phyloP scores from a whole-genome alignment of 2,797 vertebrate species.

The Acipenser transmontanus region DNA sequence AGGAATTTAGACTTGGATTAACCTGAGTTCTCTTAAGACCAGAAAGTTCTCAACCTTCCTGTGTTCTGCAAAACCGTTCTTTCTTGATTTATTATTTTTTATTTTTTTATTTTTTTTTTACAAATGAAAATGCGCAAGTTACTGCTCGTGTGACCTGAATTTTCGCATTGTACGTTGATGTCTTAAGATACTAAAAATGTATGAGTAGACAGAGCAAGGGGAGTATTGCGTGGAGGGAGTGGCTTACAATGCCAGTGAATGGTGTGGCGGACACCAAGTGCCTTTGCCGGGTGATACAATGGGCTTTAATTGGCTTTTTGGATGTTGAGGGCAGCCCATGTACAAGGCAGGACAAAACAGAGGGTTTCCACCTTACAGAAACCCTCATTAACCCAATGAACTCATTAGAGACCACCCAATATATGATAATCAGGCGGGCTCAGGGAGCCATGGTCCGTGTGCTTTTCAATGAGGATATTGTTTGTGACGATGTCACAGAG shows the following conservation, averaged over 20 bases:
- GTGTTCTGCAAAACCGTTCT: no score
- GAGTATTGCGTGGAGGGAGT: slow-evolving; percentile 27
- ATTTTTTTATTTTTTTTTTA: background rate
- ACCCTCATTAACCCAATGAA: slow-evolving; percentile 12
- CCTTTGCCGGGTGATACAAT: slow-evolving; percentile 27
- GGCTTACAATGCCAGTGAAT: slow-evolving; percentile 27
- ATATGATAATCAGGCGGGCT: slow-evolving; percentile 10
- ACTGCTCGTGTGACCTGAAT: slow-evolving; percentile 23
- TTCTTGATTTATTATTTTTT: no score
- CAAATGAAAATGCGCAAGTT: background rate
- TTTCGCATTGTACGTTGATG: slow-evolving; percentile 35
- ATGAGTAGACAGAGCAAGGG: slow-evolving; percentile 33
- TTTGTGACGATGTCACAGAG: background rate
- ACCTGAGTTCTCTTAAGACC: no score
- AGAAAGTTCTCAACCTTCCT: no score
- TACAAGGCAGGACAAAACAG: slow-evolving; percentile 32
- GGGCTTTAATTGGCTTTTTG: slow-evolving; percentile 27
- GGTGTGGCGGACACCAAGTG: slow-evolving; percentile 8
- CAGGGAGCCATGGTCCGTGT: background rate
- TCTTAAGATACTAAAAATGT: slow-evolving; percentile 46
- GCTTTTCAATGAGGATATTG: background rate
- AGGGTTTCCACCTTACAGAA: slow-evolving; percentile 20
- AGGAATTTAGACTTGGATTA: no score
- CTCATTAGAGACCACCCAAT: slow-evolving; percentile 17
- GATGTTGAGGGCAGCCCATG: slow-evolving; percentile 24